A percentile compares a stretch with the other conserved stretches of the same genome.
Conservation (phyloP, 2,113 vertebrate genomes). For the Sceloporus undulatus region DNA sequence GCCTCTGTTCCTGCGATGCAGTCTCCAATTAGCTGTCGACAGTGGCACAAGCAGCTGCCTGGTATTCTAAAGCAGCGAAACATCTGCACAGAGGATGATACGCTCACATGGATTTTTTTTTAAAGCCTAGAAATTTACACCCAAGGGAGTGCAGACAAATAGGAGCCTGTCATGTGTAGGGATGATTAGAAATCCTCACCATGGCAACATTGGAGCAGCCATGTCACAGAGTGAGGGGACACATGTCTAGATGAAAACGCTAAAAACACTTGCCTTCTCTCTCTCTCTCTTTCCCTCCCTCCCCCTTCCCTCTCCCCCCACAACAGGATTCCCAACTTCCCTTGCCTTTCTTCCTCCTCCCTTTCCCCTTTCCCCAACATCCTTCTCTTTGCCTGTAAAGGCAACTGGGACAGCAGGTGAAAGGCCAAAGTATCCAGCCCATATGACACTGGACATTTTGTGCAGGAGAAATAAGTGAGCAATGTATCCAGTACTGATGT, state of each 20-base stretch:
- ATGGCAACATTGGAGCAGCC: conserved; percentile 96
- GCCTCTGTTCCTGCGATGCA: conserved; percentile 89
- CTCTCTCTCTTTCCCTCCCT: conserved; percentile 20
- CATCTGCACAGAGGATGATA: conserved; percentile 96
- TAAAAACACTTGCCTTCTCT: conserved; percentile 85
- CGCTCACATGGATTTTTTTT: conserved; percentile 86
- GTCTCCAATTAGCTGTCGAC: conserved; percentile 91
- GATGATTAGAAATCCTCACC: conserved; percentile 95
- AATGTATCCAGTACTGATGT: conserved; percentile 73
- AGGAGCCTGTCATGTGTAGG: conserved; percentile 91
- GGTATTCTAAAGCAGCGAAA: conserved; percentile 94
- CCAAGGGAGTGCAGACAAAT: conserved; percentile 89
- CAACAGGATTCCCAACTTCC: conserved; percentile 83
- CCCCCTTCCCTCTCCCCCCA: conserved; percentile 62
- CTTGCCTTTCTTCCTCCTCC: conserved; percentile 74
- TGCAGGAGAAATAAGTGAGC: conserved; percentile 77
- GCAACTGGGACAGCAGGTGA: conserved; percentile 82
- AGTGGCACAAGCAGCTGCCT: conserved; percentile 96
- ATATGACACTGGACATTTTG: conserved; percentile 77
- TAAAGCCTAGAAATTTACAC: conserved; percentile 90
- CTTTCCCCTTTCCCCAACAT: conserved; percentile 70
- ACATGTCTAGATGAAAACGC: conserved; percentile 89
- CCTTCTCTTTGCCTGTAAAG: conserved; percentile 81
- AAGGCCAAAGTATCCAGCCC: conserved; percentile 82
- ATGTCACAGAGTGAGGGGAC: conserved; percentile 92